Evolutionary conservation across 37 sponge, comb jelly and placozoan genomes (phyloP), one percentile per base, ranked within the genome.

Genomic region (Aplysina aerophoba): DNA sequence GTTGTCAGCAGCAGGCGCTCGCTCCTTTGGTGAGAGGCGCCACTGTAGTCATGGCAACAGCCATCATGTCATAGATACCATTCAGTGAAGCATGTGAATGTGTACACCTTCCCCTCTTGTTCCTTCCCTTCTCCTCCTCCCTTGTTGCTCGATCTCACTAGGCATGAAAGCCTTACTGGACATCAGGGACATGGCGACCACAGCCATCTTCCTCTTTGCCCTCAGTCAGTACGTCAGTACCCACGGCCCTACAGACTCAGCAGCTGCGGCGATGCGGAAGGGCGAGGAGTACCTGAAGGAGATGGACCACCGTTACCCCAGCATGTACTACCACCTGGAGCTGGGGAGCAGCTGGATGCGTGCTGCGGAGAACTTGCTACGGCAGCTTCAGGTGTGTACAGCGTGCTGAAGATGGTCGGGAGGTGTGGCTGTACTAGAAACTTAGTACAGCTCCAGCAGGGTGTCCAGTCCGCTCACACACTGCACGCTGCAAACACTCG

Each of bases 21-120:
- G 83, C 37, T 92, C 93, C 58, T 79, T 88, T 24, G 93, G 93
- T 92, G 64, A 35, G 40, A n/a, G 50, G 8, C n/a, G n/a, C n/a
- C 3, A 62, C 63, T 62, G 63, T 62, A 27, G 63, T 62, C 50
- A 44, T 44, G 8, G 50, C 50, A 44, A 44, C 50, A 44, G 50
- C 3, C 50, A 44, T 44, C 50, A 44, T 44, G 50, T 8, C 3
- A 44, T 44, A 8, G 50, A 44, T 8, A 44, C n/a, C n/a, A n/a
- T n/a, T 44, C 50, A 44, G 8, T 44, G 35, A 22, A 73, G 38
- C 28, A 36, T 73, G 75, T 15, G 36, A 15, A 36, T 73, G 75
- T 73, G 38, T 73, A 36, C 13, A 11, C 8, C 3, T 8, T 11
- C 8, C 50, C 8, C 3, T 44, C 8, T 44, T 8, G 50, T 44